Evolutionary conservation across 2,888 invertebrate species (phyloP).

Genomic region (Tetragnatha montana): DNA sequence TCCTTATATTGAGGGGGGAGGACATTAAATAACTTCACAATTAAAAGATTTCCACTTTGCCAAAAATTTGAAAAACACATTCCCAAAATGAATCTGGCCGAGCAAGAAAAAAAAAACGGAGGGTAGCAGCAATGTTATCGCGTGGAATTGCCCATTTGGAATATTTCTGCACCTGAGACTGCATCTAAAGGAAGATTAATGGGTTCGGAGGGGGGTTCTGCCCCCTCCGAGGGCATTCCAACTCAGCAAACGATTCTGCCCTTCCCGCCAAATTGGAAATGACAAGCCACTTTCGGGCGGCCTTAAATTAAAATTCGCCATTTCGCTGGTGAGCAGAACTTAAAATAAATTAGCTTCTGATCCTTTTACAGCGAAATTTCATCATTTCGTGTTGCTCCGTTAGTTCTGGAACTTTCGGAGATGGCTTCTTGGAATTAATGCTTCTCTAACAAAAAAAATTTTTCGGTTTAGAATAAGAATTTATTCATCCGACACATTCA

Average conservation of each 20-base stretch:
- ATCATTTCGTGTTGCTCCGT: background rate
- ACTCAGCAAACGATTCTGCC: background rate
- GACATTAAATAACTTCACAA: no score
- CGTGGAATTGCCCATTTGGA: background rate
- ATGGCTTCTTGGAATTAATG: background rate
- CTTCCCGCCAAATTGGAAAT: background rate
- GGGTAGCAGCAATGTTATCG: background rate
- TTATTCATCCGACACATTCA: no score
- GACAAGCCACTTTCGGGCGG: background rate
- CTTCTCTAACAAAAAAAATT: no score
- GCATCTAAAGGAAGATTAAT: background rate
- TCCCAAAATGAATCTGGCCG: background rate
- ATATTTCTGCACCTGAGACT: background rate
- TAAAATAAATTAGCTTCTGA: background rate
- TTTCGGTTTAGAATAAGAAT: no score
- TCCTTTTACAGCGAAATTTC: background rate
- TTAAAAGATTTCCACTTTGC: no score
- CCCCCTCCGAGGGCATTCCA: background rate
- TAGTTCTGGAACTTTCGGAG: background rate
- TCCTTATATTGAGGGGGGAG: no score
- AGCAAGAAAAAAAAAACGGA: background rate
- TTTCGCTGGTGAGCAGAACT: background rate
- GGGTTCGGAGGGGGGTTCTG: background rate
- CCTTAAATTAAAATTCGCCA: conserved; percentile 1
- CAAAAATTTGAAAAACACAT: background rate